phyloP scores from a whole-genome alignment of 1,140 invertebrate genomes.

The Thaumatotibia leucotreta region DNA sequence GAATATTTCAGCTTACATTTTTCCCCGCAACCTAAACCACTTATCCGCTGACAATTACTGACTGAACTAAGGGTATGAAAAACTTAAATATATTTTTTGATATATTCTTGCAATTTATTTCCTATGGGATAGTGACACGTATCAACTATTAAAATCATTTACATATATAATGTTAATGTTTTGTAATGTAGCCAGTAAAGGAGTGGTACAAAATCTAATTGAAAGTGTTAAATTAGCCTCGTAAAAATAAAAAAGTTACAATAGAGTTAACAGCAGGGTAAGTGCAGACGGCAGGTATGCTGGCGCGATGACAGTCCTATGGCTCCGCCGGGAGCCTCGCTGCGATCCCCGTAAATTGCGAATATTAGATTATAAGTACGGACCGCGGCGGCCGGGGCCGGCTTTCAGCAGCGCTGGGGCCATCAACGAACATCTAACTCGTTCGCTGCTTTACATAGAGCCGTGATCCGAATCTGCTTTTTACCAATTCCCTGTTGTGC shows the following conservation, averaged over 20 bases:
- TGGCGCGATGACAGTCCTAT: constrained; percentile 62
- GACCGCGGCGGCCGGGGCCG: constrained; percentile 38
- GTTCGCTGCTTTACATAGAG: constrained; percentile 51
- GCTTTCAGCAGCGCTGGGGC: constrained; percentile 41
- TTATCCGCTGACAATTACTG: no score
- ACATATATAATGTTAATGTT: neutral
- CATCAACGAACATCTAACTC: constrained; percentile 64
- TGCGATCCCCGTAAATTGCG: constrained; percentile 73
- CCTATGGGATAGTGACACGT: neutral
- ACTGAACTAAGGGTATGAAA: no score
- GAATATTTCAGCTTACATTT: no score
- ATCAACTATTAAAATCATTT: neutral
- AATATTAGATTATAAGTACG: constrained; percentile 76
- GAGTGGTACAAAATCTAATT: constrained; percentile 29
- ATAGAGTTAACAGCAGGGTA: constrained; percentile 47
- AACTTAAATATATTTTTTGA: no score
- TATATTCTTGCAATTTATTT: no score
- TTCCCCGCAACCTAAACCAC: no score
- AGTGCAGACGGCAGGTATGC: constrained; percentile 56
- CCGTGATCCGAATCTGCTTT: constrained; percentile 69
- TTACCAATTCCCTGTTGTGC: constrained; percentile 52
- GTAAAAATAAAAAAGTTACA: constrained; percentile 46
- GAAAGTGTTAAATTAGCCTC: constrained; percentile 43
- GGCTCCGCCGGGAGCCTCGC: constrained; percentile 53
- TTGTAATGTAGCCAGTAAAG: neutral